Evolutionary conservation across 1,140 invertebrate species (phyloP).

Genomic region (Leptopilina clavipes): DNA sequence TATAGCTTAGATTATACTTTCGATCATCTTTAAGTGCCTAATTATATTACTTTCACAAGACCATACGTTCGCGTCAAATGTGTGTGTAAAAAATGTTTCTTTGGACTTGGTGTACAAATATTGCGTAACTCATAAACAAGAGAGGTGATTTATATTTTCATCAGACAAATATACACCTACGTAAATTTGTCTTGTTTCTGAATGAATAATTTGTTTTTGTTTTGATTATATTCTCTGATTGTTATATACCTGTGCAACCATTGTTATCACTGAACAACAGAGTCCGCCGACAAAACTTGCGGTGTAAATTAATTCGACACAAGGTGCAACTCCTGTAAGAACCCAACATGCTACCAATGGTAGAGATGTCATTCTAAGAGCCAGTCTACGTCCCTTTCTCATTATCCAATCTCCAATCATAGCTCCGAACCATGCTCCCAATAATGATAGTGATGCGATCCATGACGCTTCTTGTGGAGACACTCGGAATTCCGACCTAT

Average conservation of each 20-base stretch:
- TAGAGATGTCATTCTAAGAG: slow-evolving; percentile 81
- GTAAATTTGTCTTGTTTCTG: background rate
- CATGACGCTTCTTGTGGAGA: slow-evolving; percentile 86
- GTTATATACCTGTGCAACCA: slow-evolving; percentile 83
- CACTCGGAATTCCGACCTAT: slow-evolving; percentile 78
- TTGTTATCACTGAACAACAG: slow-evolving; percentile 85
- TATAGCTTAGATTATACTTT: slow-evolving; percentile 11
- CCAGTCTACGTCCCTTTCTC: slow-evolving; percentile 81
- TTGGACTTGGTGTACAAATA: background rate
- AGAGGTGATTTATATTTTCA: too few relatives aligned
- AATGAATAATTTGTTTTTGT: background rate
- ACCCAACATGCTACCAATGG: slow-evolving; percentile 86
- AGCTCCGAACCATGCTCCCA: slow-evolving; percentile 86
- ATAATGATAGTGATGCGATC: slow-evolving; percentile 86
- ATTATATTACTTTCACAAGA: slow-evolving; percentile 9
- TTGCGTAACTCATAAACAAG: background rate
- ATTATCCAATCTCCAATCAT: slow-evolving; percentile 85
- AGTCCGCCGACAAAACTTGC: slow-evolving; percentile 87
- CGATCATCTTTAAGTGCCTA: slow-evolving; percentile 19
- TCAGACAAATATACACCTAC: background rate
- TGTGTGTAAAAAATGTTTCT: background rate
- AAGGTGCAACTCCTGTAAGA: slow-evolving; percentile 83
- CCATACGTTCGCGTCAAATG: background rate
- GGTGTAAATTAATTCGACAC: slow-evolving; percentile 84
- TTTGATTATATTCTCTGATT: background rate